These are phyloP conservation scores for Pangasius krempfi DNA, from an alignment of 2,797 vertebrate genomes.

Conservation along the genomic window DNA sequence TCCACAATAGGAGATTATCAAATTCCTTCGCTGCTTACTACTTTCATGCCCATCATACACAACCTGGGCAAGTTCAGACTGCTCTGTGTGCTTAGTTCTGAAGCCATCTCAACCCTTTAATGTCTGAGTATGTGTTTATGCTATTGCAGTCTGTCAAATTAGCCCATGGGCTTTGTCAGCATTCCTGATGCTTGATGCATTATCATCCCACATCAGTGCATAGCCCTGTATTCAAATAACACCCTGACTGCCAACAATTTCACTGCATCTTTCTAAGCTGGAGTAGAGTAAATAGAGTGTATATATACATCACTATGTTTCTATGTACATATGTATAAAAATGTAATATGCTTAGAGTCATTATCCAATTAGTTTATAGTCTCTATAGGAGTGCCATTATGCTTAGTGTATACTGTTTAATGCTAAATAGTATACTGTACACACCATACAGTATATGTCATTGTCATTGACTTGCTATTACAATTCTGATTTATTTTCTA, in stretches of 20 bases:
- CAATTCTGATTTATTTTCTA: neutral
- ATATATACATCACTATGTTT: neutral
- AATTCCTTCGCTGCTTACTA: slow-evolving; percentile 30
- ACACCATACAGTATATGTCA: neutral
- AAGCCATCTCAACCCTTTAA: slow-evolving; percentile 61
- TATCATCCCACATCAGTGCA: slow-evolving; percentile 47
- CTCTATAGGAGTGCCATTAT: neutral
- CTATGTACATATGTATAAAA: neutral
- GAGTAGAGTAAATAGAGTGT: neutral
- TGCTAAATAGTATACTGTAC: neutral
- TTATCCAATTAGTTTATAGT: neutral
- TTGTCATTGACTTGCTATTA: neutral
- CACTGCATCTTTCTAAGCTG: slow-evolving; percentile 25
- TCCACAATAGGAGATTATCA: slow-evolving; percentile 38
- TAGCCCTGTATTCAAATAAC: slow-evolving; percentile 43
- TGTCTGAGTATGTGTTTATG: slow-evolving; percentile 64
- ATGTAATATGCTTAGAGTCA: neutral
- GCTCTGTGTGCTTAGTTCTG: slow-evolving; percentile 45
- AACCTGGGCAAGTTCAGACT: slow-evolving; percentile 54
- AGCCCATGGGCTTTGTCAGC: slow-evolving; percentile 57
- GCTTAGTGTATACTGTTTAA: neutral
- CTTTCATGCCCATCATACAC: slow-evolving; percentile 25
- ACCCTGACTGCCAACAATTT: slow-evolving; percentile 40
- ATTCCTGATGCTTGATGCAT: slow-evolving; percentile 45
- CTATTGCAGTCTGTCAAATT: slow-evolving; percentile 58